phyloP scores from a whole-genome alignment of 2,113 vertebrate genomes.

The Sigmodon hispidus region DNA sequence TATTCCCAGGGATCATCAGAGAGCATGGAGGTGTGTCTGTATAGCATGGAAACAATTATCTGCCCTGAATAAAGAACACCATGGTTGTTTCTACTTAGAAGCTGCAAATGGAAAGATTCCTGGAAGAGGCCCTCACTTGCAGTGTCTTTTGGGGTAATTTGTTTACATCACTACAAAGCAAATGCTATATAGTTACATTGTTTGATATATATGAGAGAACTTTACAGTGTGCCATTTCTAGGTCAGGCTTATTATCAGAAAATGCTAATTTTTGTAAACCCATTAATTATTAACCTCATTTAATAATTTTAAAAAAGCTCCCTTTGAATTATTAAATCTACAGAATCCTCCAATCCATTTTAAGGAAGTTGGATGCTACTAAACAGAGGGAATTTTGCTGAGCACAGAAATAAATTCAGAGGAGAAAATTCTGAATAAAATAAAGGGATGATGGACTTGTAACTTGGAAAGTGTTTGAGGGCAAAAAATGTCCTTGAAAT shows the following conservation, averaged over 20 bases:
- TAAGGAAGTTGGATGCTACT: background rate
- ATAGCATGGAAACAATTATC: background rate
- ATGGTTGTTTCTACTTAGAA: background rate
- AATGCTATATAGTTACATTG: background rate
- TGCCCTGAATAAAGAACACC: background rate
- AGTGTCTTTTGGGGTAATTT: background rate
- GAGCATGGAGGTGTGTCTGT: background rate
- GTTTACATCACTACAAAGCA: constrained; percentile 16
- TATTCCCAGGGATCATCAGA: background rate
- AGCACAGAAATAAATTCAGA: background rate
- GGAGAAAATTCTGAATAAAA: background rate
- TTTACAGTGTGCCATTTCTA: background rate
- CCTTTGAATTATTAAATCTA: constrained; percentile 63
- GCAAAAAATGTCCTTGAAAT: background rate
- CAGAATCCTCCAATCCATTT: constrained; percentile 31
- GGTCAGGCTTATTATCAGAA: background rate
- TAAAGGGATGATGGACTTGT: background rate
- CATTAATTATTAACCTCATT: constrained; percentile 60
- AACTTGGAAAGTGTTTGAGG: background rate
- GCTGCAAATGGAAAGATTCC: background rate
- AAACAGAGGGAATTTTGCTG: constrained; percentile 50
- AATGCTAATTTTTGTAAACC: constrained; percentile 62
- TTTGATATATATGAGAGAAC: background rate
- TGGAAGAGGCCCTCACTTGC: background rate
- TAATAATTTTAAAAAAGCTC: constrained; percentile 65